Percentiles rank a stretch among this genome's conserved stretches.
These are phyloP conservation scores for Temnothorax ravouxi DNA, from an alignment of 2,888 invertebrate genomes.

Conservation along the genomic window DNA sequence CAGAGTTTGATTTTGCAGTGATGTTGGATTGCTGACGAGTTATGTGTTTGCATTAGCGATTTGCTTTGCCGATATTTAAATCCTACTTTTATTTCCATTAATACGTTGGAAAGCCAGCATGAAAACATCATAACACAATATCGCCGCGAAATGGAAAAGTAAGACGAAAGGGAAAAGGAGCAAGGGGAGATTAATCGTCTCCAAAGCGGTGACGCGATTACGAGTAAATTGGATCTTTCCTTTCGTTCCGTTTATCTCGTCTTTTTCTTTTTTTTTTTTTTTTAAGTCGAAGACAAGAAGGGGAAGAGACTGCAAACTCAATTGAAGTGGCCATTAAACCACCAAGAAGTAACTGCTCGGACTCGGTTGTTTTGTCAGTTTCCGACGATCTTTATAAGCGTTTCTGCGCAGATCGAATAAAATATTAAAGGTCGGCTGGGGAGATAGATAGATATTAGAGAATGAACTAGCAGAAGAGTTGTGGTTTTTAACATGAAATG, in stretches of 20 bases:
- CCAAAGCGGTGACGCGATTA: conserved; percentile 77
- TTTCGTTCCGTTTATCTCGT: conserved; percentile 64
- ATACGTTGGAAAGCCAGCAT: conserved; percentile 18
- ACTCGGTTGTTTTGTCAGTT: conserved; percentile 72
- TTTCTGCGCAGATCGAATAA: conserved; percentile 37
- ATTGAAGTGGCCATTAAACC: conserved; percentile 77
- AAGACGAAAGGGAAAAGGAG: conserved; percentile 60
- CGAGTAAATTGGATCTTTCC: conserved; percentile 76
- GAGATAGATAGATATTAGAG: not conserved
- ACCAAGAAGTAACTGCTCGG: conserved; percentile 70
- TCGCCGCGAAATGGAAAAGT: conserved; percentile 52
- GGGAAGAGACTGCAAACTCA: conserved; percentile 72
- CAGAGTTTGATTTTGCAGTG: not conserved
- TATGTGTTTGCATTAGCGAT: conserved; percentile 29
- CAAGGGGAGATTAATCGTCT: conserved; percentile 74
- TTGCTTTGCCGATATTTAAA: conserved; percentile 17
- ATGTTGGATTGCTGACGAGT: conserved; percentile 1
- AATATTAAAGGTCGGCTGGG: conserved; percentile 64
- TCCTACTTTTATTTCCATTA: conserved; percentile 48
- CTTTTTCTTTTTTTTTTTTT: conserved; percentile 27
- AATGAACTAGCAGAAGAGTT: not conserved
- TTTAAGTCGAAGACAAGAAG: conserved; percentile 59
- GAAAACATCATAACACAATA: conserved; percentile 64
- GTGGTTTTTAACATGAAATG: not conserved
- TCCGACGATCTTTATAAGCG: conserved; percentile 61